phyloP scores from a whole-genome alignment of 2,113 vertebrate species.

The Capreolus pygargus region DNA sequence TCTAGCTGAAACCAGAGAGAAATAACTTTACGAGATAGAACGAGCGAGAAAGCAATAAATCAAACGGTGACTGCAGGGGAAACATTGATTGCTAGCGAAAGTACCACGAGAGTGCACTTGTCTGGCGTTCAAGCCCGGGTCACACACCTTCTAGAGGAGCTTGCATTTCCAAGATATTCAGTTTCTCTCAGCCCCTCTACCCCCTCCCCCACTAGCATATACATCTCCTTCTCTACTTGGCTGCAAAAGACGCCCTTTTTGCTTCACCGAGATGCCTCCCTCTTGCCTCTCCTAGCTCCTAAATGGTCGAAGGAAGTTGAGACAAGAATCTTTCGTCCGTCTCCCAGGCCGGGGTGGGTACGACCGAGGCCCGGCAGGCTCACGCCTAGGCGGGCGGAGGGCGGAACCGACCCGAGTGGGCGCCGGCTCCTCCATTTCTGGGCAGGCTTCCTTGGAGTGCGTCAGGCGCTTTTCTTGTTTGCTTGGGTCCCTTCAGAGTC shows the following conservation, averaged over 20 bases:
- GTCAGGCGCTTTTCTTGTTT: background rate
- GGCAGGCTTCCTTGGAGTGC: background rate
- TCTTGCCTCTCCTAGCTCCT: background rate
- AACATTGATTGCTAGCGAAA: conserved; percentile 18
- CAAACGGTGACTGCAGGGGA: conserved; percentile 25
- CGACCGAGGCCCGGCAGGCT: background rate
- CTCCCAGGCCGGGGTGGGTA: background rate
- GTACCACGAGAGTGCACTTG: background rate
- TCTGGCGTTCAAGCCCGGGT: conserved; percentile 17
- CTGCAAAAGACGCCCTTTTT: background rate
- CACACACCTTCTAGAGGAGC: background rate
- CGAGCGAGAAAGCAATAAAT: conserved; percentile 55
- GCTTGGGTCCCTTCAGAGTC: background rate
- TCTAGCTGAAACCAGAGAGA: background rate
- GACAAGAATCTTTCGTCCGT: background rate
- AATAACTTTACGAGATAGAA: conserved; percentile 67
- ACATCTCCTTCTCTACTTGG: background rate
- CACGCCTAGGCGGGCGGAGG: background rate
- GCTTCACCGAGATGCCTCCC: background rate
- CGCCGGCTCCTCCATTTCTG: background rate
- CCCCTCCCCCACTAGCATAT: background rate
- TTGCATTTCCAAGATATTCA: background rate
- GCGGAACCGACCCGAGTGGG: background rate
- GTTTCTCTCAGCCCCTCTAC: background rate
- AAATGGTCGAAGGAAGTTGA: conserved; percentile 4